Base-by-base conservation (phyloP, 37 sponge, comb jelly and placozoan species). In the Beroe ovata region DNA sequence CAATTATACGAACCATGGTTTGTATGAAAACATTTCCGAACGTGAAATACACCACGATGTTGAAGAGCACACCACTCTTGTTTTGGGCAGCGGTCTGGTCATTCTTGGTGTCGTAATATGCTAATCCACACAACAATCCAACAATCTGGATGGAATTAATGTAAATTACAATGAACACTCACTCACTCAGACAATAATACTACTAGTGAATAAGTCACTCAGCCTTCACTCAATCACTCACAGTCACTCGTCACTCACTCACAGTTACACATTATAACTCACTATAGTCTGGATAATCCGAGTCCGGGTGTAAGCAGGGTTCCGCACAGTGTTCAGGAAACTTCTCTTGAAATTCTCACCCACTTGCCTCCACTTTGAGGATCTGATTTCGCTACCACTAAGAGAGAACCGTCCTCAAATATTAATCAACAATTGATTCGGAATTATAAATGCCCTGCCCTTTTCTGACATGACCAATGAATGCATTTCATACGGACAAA, bases 271-370 rank as follows among this genome's bases (percentile, higher is more conserved):
- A n/a, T n/a, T n/a, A n/a, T n/a, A n/a, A 62, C 63, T 62, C 29
- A 62, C 63, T 21, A 77, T 77, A 25, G 84, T 42, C 84, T 77
- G 84, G 26, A 77, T 23, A 28, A 77, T 42, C 54, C 84, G 21
- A 22, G 54, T 77, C 54, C 84, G 41, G 11, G 54, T 77, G 54
- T 77, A 77, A 3, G 54, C 84, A 1, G 84, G 84, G 28, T 77
- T 77, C 84, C 84, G 39, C 42, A 77, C 54, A 0, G 84, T 77
- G 84, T 77, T 77, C 22, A 42, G 42, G 84, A 77, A 77, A 40
- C 84, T 77, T 25, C 84, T 77, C 84, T 77, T 77, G 84, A 77
- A 77, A 20, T 77, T 77, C 84, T 77, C 84, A 11, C 47, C 84
- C 2, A 77, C 84, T 77, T 77, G 84, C 6, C 54, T 42, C 38